Evolutionary conservation across 1,140 invertebrate genomes (phyloP), one percentile per base, ranked within the genome.

Genomic region (Papilio aristodemus): DNA sequence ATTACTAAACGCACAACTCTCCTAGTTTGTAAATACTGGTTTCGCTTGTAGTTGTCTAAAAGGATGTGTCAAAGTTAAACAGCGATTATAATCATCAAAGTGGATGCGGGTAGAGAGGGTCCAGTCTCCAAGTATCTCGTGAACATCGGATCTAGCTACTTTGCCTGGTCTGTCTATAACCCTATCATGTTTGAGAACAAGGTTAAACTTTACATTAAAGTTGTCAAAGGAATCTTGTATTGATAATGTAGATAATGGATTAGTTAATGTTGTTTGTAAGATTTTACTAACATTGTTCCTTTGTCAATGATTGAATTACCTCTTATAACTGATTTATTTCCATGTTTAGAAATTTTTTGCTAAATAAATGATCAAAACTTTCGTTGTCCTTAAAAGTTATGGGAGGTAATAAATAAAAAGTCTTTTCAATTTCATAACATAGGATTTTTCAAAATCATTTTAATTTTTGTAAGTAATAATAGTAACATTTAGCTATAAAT

Each of bases 121-220:
- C 81, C 86, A 85, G 80, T 84, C 88, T 90, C 88, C 88, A 90
- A 90, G 88, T 90, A 90, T 87, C 81, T 84, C 73, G 70, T 68
- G 76, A 79, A 79, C 75, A 73, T 76, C 75, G 74, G 75, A 59
- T 81, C 71, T 76, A 67, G 69, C 78, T 78, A 80, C 77, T 83
- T 78, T 77, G 72, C 70, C 73, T 79, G 80, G 80, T 83, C 77
- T 83, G 81, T 78, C 75, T 74, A 70, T 63, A 46, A 76, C 75
- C 71, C 57, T 74, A n/a, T 73, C 73, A 75, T 2, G 9, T 63
- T 39, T 63, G 9, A 38, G 5, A 46, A 8, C 22, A 46, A 64
- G 14, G n/a, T 43, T 50, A 8, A 50, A 66, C 25, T 36, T 14
- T 66, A 70, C 67, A 70, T 22, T 17, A 32, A 62, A 58, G 17